A percentile compares a stretch with the other conserved stretches of the same genome.
Evolutionary conservation across 2,888 invertebrate species (phyloP).

Genomic region (Amiota mariae): DNA sequence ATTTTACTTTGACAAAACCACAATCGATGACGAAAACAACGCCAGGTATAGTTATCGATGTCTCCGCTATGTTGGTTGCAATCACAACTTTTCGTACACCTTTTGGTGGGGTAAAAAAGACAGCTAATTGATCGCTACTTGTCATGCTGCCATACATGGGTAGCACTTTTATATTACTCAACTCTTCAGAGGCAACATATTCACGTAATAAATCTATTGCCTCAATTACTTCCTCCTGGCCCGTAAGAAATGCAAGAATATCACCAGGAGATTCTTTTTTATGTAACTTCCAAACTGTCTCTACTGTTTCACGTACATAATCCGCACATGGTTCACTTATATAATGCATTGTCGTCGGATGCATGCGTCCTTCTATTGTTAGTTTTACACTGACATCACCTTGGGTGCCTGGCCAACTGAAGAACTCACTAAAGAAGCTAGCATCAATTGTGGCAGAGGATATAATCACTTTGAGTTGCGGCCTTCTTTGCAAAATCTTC

Average conservation of each 20-base stretch:
- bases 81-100: conserved; percentile 90
- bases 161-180: conserved; percentile 78
- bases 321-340: conserved; percentile 88
- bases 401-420: conserved; percentile 75
- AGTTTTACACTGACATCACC: conserved; percentile 83
- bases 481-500: conserved; percentile 90
- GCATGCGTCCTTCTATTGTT: conserved; percentile 90
- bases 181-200: conserved; percentile 75
- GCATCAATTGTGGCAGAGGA: conserved; percentile 98
- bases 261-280: conserved; percentile 87
- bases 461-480: conserved; percentile 87
- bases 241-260: conserved; percentile 92
- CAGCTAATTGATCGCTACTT: conserved; percentile 84
- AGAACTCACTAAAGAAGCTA: conserved; percentile 86
- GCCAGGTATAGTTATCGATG: conserved; percentile 95
- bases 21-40: conserved; percentile 95
- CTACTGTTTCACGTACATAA: conserved; percentile 89
- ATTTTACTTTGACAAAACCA: conserved; percentile 95
- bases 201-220: conserved; percentile 80
- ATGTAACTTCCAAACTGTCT: conserved; percentile 93
- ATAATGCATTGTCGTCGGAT: conserved; percentile 91
- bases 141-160: conserved; percentile 95
- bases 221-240: conserved; percentile 92
- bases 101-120: conserved; percentile 82
- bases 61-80: conserved; percentile 97